These are phyloP conservation scores for Lasius fuliginosus DNA, from an alignment of 2,888 invertebrate genomes.

Conservation along the genomic window DNA sequence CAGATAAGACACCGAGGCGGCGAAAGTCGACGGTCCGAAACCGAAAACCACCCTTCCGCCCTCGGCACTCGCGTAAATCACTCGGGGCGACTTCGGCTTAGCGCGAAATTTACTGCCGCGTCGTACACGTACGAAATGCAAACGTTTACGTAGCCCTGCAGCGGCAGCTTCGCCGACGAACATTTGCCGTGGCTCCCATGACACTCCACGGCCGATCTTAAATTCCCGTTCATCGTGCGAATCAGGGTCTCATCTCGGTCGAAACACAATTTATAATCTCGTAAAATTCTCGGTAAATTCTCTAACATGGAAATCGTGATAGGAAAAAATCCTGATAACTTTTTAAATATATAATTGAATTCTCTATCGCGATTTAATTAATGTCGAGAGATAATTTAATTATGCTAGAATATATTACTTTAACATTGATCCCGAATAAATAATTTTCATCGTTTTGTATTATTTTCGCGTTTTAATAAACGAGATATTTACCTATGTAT, in stretches of 20 bases:
- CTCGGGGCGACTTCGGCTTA: slow-evolving; percentile 79
- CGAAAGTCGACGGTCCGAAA: slow-evolving; percentile 70
- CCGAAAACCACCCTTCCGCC: slow-evolving; percentile 59
- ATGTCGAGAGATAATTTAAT: neutral
- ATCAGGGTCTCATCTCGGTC: slow-evolving; percentile 13
- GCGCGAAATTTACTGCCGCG: slow-evolving; percentile 80
- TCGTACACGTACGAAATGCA: slow-evolving; percentile 72
- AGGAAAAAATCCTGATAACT: neutral
- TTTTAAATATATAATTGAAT: neutral
- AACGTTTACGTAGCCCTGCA: slow-evolving; percentile 71
- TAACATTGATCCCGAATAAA: neutral
- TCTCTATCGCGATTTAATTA: neutral
- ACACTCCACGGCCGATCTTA: slow-evolving; percentile 57
- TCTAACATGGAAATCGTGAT: neutral
- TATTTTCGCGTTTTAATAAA: neutral
- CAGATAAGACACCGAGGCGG: slow-evolving; percentile 66
- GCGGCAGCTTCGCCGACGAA: slow-evolving; percentile 45
- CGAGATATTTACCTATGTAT: neutral
- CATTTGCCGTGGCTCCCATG: slow-evolving; percentile 66
- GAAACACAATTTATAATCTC: neutral
- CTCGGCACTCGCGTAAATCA: slow-evolving; percentile 80
- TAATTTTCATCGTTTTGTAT: neutral
- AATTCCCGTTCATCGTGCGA: slow-evolving; percentile 59
- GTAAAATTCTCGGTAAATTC: neutral
- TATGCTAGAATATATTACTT: neutral